Evolutionary conservation across 1,140 invertebrate species (phyloP), one percentile per base, ranked within the genome.

Genomic region (Neuroterus valhalla): DNA sequence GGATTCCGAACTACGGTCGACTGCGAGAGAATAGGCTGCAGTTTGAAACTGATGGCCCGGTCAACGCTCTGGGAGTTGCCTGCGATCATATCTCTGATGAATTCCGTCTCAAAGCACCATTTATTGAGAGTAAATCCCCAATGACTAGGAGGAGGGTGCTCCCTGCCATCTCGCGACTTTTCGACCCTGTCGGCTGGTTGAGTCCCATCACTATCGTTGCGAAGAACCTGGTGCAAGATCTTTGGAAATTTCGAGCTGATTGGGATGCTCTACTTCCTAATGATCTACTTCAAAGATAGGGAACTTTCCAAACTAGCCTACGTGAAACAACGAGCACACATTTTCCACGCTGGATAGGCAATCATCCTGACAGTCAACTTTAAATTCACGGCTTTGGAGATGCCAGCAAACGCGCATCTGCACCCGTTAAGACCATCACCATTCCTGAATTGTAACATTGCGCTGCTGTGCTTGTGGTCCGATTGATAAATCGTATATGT

Each of bases 171-270:
- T 45, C 43, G 1, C 10, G 14, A 15, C 43, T 87, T 11, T 88
- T 77, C 52, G 86, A 88, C 66, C 83, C 83, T 1, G 66, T 85
- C 14, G 89, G 88, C 17, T 83, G 83, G 55, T 26, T 90, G 11
- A 71, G 81, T 31, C 89, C 89, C 10, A 48, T 87, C 6, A 84
- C 81, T 15, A 80, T 90, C 14, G 72, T 45, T 14, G 78, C 81
- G 11, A 90, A 91, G 75, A 76, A 89, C 15, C 31, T 31, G 66
- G 31, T 67, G 26, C 66, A 67, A 23, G 66, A 67, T 67, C 42
- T 67, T 11, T 67, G 66, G 66, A 67, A 38, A 15, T 1, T 10
- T 17, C 26, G 31, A 42, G 10, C 10, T 23, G 23, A 31, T 19
- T 67, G 17, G 17, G 17, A 67, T 2, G 11, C 66, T 42, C 66